These are phyloP conservation scores for Drosophila funebris DNA, from an alignment of 1,140 invertebrate genomes.

Conservation along the genomic window DNA sequence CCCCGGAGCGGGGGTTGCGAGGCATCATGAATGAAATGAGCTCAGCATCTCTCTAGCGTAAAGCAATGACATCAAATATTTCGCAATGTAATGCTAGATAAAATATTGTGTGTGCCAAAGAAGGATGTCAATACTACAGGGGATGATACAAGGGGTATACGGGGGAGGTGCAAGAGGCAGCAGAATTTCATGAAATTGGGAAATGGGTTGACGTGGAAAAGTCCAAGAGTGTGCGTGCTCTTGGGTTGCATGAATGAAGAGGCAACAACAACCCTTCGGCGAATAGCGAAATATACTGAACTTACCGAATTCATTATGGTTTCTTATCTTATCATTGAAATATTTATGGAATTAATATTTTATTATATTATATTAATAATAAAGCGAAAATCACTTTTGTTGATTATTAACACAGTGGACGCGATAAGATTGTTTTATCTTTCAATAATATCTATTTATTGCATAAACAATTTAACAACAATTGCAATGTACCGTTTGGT, in stretches of 20 bases:
- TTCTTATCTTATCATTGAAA: constrained; percentile 42
- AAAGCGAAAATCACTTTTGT: not conserved
- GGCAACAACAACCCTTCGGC: constrained; percentile 7
- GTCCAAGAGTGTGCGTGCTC: constrained; percentile 3
- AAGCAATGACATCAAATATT: constrained; percentile 10
- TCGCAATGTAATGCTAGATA: constrained; percentile 22
- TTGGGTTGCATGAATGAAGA: constrained; percentile 64
- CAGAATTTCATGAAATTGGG: constrained; percentile 43
- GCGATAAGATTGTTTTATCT: not conserved
- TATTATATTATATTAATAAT: not conserved
- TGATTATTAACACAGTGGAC: not conserved
- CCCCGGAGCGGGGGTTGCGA: constrained; percentile 8
- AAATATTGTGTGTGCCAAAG: constrained; percentile 25
- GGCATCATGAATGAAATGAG: constrained; percentile 68
- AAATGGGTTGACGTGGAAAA: too few relatives aligned
- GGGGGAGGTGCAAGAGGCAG: not conserved
- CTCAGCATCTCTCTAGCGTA: constrained; percentile 35
- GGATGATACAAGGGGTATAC: constrained; percentile 1
- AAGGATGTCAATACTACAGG: constrained; percentile 7
- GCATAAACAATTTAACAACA: constrained; percentile 1
- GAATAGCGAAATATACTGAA: constrained; percentile 30
- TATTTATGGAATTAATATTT: constrained; percentile 14
- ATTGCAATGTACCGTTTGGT: constrained; percentile 32
- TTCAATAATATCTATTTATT: constrained; percentile 1
- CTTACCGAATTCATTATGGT: constrained; percentile 55